These are phyloP conservation scores for Cyanistes caeruleus DNA, from an alignment of 2,113 vertebrate species.

Conservation along the genomic window DNA sequence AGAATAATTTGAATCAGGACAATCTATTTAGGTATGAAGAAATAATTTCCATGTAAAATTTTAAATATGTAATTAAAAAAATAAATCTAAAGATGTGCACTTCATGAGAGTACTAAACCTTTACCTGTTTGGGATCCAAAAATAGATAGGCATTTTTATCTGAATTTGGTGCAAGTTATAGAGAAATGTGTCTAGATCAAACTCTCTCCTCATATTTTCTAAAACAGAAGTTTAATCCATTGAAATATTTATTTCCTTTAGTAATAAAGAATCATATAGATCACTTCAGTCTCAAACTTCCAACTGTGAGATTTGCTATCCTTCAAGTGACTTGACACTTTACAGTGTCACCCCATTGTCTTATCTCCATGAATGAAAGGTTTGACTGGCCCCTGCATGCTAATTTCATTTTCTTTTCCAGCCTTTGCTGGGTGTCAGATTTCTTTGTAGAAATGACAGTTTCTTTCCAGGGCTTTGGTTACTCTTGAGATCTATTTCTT, in stretches of 20 bases:
- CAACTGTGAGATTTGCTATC: background rate
- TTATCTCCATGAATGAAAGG: background rate
- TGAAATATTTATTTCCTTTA: background rate
- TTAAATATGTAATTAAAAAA: background rate
- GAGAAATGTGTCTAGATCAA: background rate
- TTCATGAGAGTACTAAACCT: background rate
- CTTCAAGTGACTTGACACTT: background rate
- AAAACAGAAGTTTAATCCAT: background rate
- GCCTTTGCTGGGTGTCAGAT: background rate
- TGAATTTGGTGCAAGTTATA: background rate
- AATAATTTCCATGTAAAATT: background rate
- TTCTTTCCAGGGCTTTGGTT: background rate
- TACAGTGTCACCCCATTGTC: background rate
- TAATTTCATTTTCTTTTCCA: background rate
- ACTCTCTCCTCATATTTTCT: background rate
- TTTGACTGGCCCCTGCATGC: background rate
- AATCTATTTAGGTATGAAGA: background rate
- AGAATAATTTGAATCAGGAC: background rate
- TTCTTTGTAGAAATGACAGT: background rate
- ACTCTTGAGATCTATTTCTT: background rate
- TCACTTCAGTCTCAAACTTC: background rate
- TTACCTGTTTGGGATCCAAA: background rate
- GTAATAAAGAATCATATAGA: background rate
- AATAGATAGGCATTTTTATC: background rate
- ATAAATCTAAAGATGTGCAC: background rate